Base-by-base conservation (phyloP, 2,888 invertebrate species). In the Lepidochitona cinerea region DNA sequence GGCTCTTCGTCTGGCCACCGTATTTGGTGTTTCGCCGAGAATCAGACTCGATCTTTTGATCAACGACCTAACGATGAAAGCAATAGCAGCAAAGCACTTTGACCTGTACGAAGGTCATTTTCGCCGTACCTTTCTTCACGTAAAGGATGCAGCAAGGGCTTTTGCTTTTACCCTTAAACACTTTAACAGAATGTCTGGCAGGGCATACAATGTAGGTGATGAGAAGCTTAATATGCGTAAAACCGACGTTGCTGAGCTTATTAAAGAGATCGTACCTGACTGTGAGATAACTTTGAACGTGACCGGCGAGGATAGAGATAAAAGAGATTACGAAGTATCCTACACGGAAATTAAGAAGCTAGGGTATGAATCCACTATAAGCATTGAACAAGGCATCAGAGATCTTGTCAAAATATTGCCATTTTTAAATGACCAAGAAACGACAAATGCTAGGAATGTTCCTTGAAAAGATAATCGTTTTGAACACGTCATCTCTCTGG, bases 171-270 rank as follows among this genome's bases (percentile, higher is more conserved):
- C 89, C 5, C 59, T 90, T 3, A 79, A 87, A 35, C 84, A 89
- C 72, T 86, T 87, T 71, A 80, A 84, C 33, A 35, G 71, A 29
- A 90, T 90, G 89, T 78, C 81, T 67, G 89, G 89, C 23, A 76
- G 83, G 52, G 87, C 88, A 0, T 90, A 81, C 77, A 90, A 90
- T 78, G 88, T 90, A 14, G 90, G 90, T 0, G 90, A 90, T 72
- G 90, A 90, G 72, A 76, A 81, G 53, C 85, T 90, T 87, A 90
- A 90, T 78, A 84, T 89, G 84, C 88, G 89, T 36, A 90, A 90
- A 78, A 80, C 80, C 0, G 82, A 88, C 29, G 87, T 88, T 5
- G 90, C 89, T 2, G 77, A 75, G 52, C 75, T 81, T 7, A 90
- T 90, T 66, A 85, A 87, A 76, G 75, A 77, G 9, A 75, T 81